Evolutionary conservation across 2,113 vertebrate genomes (phyloP), one percentile per base, ranked within the genome.

Genomic region (Plotosus lineatus): DNA sequence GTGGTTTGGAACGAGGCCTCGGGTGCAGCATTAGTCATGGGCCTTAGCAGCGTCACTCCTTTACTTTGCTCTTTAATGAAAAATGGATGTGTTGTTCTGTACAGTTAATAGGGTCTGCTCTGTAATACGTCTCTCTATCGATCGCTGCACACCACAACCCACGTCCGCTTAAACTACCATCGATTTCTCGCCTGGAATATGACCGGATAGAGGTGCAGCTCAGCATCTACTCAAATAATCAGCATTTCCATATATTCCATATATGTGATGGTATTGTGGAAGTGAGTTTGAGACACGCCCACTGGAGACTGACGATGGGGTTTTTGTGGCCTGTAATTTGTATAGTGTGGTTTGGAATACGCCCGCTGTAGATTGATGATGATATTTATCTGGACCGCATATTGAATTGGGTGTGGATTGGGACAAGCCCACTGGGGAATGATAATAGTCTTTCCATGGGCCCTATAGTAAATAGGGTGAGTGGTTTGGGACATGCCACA

Each of bases 151-250:
- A 90, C 90, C 87, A 87, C 82, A 90, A 90, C 88, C 87, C 75
- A 72, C 88, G 86, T 88, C 87, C 91, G 88, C 91, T 94, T 93
- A 92, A 92, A 94, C 90, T 92, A 91, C 93, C 91, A 95, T 94
- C 92, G 92, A 95, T 95, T 92, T 93, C 91, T 92, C 93, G 89
- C 91, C 80, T 86, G 91, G 90, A 86, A 88, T 86, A 90, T 89
- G 68, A 90, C 94, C 94, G 93, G 93, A 94, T 93, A 91, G 90
- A 89, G 86, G 68, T 28, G 89, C 88, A 92, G 89, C 90, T 89
- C 90, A 90, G 92, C 90, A 89, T 89, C 87, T 87, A 89, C 86
- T 92, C 88, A 85, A 89, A 92, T 93, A 94, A 94, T 93, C 90
- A 44, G 1, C 66, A 69, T n/a, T n/a, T n/a, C n/a, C n/a, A n/a